These are phyloP conservation scores for Drosophila athabasca DNA, from an alignment of 1,140 invertebrate species.

Conservation along the genomic window DNA sequence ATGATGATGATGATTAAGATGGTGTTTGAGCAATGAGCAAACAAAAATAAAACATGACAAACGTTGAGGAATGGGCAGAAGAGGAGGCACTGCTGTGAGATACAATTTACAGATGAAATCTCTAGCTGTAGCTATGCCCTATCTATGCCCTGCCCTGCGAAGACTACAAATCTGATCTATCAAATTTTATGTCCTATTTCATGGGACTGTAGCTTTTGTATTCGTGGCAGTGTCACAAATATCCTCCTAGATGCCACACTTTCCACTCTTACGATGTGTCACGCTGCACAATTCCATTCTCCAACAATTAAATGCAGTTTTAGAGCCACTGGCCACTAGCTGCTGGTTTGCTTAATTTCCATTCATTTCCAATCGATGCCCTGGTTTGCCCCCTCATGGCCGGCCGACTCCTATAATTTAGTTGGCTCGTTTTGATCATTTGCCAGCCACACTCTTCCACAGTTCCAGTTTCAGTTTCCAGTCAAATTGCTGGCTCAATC, in stretches of 20 bases:
- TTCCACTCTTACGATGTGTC: too few relatives aligned
- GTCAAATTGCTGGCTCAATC: conserved; percentile 56
- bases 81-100: too few relatives aligned
- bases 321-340: conserved; percentile 29
- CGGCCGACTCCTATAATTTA: conserved; percentile 30
- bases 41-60: conserved; percentile 32
- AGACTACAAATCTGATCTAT: too few relatives aligned
- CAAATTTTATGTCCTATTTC: too few relatives aligned
- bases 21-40: conserved; percentile 7
- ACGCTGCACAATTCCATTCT: neutral
- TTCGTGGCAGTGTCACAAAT: too few relatives aligned
- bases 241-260: too few relatives aligned
- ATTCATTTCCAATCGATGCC: conserved; percentile 39
- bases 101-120: neutral
- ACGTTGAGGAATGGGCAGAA: neutral
- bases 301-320: neutral
- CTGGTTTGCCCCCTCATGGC: conserved; percentile 31
- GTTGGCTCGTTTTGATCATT: conserved; percentile 52
- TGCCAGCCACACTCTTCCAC: conserved; percentile 22
- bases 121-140: too few relatives aligned
- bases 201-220: too few relatives aligned
- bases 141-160: too few relatives aligned
- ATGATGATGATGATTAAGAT: conserved; percentile 17
- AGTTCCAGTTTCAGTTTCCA: conserved; percentile 34
- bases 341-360: conserved; percentile 62